Evolutionary conservation across 2,113 vertebrate genomes (phyloP), one percentile per base, ranked within the genome.

Genomic region (Amphilophus citrinellus): DNA sequence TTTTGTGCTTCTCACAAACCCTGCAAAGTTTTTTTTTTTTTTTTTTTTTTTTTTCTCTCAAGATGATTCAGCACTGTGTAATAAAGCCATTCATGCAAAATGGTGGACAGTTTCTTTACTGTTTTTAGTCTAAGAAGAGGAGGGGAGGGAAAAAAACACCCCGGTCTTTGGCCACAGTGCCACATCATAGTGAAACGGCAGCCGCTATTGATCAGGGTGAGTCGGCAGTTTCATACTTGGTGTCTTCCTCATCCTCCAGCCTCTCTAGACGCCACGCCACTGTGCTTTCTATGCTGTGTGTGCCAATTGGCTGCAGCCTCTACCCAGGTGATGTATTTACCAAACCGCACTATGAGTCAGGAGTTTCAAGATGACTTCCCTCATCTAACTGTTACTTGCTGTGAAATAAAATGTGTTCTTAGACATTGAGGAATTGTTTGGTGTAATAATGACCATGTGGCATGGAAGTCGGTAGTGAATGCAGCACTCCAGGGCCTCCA

Each of bases 121-220:
- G 76, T 84, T 87, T 90, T 89, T 50, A 50, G 27, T 24, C 20
- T 24, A 56, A 66, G 22, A 30, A 62, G 35, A 24, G n/a, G 37
- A 53, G 22, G 22, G 30, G 24, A 56, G 32, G 6, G 6, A 73
- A 71, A 73, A 80, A 44, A 56, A 71, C 22, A 63, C 56, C 61
- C 20, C 3, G 9, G 57, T 58, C 24, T 81, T 24, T 8, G 80
- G 66, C 62, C 47, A 61, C 77, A 76, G 61, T 27, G 82, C 81
- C 86, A 88, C 84, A 65, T 90, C 88, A 92, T 92, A 92, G 79
- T 4, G 73, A 92, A 89, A 90, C 65, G 60, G 39, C 80, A 90
- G 44, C 66, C 17, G 30, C n/a, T 80, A 84, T 77, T 71, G 44
- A 87, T 87, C 59, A 39, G 80, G 42, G 61, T 89, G 89, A 91